A percentile compares a stretch with the other conserved stretches of the same genome.
Evolutionary conservation across 2,113 vertebrate genomes (phyloP).

Genomic region (Athene cunicularia): DNA sequence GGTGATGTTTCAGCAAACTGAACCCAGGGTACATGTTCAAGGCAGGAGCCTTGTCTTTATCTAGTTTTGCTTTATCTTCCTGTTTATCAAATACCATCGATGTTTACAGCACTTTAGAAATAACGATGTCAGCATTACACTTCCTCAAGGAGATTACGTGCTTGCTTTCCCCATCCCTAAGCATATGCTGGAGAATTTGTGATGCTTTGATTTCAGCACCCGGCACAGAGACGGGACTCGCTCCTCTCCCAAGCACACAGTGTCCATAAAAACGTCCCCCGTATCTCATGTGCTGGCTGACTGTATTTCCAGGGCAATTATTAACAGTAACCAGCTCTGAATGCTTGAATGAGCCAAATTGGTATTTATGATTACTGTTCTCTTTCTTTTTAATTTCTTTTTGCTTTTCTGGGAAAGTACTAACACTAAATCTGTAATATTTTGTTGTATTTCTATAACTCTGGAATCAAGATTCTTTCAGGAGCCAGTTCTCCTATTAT

Average conservation of each 20-base stretch:
- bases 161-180: neutral
- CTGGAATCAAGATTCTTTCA: neutral
- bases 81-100: neutral
- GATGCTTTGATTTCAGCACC: neutral
- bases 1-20: fast-evolving
- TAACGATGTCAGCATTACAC: neutral
- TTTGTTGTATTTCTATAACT: neutral
- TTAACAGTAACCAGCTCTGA: neutral
- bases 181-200: neutral
- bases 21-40: fast-evolving
- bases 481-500: neutral
- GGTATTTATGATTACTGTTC: neutral
- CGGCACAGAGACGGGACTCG: fast-evolving
- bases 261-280: neutral
- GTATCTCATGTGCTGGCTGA: neutral
- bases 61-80: neutral
- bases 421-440: neutral
- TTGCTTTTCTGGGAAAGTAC: neutral
- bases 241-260: neutral
- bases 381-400: neutral
- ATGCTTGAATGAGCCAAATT: neutral
- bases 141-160: neutral
- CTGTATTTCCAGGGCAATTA: neutral
- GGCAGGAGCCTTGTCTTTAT: neutral
- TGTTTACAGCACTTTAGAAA: neutral